phyloP scores from a whole-genome alignment of 2,113 vertebrate species.

The Isurus oxyrinchus region DNA sequence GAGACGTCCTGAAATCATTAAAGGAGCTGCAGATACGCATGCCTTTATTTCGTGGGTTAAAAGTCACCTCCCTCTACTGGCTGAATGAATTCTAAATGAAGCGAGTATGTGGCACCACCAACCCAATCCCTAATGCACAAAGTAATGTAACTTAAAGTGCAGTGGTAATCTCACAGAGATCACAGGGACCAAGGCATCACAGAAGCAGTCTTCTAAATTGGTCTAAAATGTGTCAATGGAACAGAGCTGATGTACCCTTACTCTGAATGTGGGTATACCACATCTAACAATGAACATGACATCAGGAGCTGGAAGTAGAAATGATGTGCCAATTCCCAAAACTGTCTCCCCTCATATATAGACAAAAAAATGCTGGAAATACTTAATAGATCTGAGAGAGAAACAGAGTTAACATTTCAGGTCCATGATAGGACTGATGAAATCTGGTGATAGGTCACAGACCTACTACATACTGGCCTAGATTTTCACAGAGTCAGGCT shows the following conservation, averaged over 20 bases:
- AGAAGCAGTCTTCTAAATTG: background rate
- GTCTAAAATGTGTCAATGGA: background rate
- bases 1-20: background rate
- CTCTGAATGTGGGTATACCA: background rate
- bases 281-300: background rate
- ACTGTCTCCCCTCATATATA: background rate
- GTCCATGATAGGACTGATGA: no score
- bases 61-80: background rate
- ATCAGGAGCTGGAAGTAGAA: background rate
- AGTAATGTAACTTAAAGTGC: background rate
- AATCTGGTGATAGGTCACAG: no score
- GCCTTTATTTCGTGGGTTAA: background rate
- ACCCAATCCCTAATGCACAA: background rate
- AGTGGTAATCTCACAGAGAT: background rate
- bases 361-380: no score
- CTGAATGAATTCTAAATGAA: background rate
- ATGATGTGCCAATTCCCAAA: background rate
- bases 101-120: background rate
- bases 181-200: background rate
- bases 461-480: no score
- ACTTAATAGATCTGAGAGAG: no score
- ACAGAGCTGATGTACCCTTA: background rate
- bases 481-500: no score
- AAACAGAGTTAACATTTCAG: no score
- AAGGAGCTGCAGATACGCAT: background rate